These are phyloP conservation scores for Centropus unirufus DNA, from an alignment of 2,113 vertebrate species.

Conservation along the genomic window DNA sequence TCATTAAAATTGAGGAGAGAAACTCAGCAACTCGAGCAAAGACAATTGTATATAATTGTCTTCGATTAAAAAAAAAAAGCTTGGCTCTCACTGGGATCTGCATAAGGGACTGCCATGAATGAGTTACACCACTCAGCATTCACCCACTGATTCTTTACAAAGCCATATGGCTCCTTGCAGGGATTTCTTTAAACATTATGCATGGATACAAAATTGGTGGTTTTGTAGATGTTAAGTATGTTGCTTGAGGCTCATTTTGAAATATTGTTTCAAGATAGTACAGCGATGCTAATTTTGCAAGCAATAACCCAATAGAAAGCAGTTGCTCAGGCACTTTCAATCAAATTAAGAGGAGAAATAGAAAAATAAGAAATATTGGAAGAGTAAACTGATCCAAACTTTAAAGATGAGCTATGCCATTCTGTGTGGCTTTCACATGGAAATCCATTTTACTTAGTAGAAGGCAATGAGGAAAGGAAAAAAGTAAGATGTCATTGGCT, in stretches of 20 bases:
- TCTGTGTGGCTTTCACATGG: not conserved
- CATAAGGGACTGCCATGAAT: not conserved
- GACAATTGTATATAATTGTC: not conserved
- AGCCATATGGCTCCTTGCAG: constrained; percentile 43
- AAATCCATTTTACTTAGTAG: not conserved
- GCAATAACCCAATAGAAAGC: constrained; percentile 9
- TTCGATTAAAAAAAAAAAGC: not conserved
- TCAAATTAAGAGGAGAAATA: not conserved
- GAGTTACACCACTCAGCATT: constrained; percentile 13
- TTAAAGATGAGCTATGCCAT: not conserved
- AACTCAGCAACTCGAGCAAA: not conserved
- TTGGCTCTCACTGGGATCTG: not conserved
- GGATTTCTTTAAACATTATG: constrained; percentile 29
- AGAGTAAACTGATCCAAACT: not conserved
- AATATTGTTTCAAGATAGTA: not conserved
- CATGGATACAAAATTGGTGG: not conserved
- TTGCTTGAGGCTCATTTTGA: constrained; percentile 32
- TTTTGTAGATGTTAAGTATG: not conserved
- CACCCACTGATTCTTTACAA: not conserved
- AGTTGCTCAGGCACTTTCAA: constrained; percentile 2
- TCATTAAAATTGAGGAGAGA: not conserved
- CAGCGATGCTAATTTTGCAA: constrained; percentile 10
- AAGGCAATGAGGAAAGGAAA: not conserved
- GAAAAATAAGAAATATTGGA: not conserved
- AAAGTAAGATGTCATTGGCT: not conserved